Evolutionary conservation across 2,888 invertebrate species (phyloP).

Genomic region (Lingula anatina): DNA sequence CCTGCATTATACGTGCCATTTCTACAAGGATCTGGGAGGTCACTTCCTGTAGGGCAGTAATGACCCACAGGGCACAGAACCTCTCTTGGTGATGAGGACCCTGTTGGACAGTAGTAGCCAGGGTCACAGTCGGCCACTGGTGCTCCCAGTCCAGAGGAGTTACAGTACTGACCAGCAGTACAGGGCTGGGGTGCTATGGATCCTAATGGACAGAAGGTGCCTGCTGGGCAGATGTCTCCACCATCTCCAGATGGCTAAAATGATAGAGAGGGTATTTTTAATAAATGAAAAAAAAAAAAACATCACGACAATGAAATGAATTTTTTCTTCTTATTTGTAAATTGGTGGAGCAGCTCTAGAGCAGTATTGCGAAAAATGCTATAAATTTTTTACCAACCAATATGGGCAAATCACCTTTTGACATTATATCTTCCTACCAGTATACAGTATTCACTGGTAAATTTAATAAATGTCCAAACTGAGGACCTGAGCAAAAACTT

Average conservation of each 20-base stretch:
- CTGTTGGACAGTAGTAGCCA: slow-evolving; percentile 37
- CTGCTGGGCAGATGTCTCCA: slow-evolving; percentile 40
- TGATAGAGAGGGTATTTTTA: neutral
- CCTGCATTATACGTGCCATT: slow-evolving; percentile 42
- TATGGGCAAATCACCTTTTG: no score
- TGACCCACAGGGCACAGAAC: slow-evolving; percentile 28
- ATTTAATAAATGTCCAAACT: no score
- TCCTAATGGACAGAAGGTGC: slow-evolving; percentile 40
- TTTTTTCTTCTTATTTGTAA: no score
- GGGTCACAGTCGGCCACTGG: slow-evolving; percentile 34
- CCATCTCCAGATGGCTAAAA: slow-evolving; percentile 30
- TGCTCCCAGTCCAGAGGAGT: slow-evolving; percentile 22
- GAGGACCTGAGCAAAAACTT: no score
- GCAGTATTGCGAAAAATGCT: no score
- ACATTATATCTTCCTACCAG: no score
- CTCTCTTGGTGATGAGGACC: slow-evolving; percentile 22
- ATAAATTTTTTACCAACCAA: no score
- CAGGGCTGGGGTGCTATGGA: slow-evolving; percentile 29
- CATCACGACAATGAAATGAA: no score
- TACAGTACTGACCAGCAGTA: slow-evolving; percentile 41
- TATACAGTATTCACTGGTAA: no score
- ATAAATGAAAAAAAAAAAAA: neutral
- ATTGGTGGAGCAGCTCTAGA: no score
- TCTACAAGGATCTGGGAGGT: slow-evolving; percentile 30
- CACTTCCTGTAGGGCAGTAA: slow-evolving; percentile 32